Evolutionary conservation across 2,113 vertebrate genomes (phyloP), one percentile per base, ranked within the genome.

Genomic region (Poecilia latipinna): DNA sequence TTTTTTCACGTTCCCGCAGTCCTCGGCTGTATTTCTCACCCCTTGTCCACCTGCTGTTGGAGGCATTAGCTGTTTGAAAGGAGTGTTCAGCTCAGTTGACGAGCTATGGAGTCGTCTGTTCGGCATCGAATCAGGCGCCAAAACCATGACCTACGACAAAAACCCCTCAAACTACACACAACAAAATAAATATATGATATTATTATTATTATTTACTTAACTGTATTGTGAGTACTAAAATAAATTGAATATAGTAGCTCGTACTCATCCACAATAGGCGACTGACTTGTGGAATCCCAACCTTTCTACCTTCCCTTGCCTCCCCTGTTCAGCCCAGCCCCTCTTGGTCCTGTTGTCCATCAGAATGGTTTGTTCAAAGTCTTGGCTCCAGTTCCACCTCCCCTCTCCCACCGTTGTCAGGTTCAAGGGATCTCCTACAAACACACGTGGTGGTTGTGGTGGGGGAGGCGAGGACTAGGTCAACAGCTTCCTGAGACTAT

Each of bases 341-440:
- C 61, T 29, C 61, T 60, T 62, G 81, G 85, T 88, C 90, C 89
- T 91, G 86, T 91, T 92, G 90, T 91, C 91, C 89, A 90, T 91
- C 88, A 84, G 75, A 84, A 78, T 54, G 83, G 84, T 90, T 88
- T 86, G 88, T 90, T 92, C 89, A 78, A 88, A 90, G 84, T 86
- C 82, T 76, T 77, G 63, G 80, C 63, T 80, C 70, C 80, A 62
- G 75, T 77, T 78, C 75, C 73, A 48, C 82, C 82, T 75, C 70
- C 77, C 74, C 66, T 80, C 82, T 89, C 80, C 74, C 80, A 74
- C 80, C 84, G 82, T 44, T 87, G 90, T 93, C 93, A 93, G 92
- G 91, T 94, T 95, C 93, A 94, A 93, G 93, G 90, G 86, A 92
- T 88, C 89, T 88, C 84, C 88, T 75, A 75, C 77, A 77, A 91